Evolutionary conservation across 2,888 invertebrate genomes (phyloP).

Genomic region (Pherbina coryleti): DNA sequence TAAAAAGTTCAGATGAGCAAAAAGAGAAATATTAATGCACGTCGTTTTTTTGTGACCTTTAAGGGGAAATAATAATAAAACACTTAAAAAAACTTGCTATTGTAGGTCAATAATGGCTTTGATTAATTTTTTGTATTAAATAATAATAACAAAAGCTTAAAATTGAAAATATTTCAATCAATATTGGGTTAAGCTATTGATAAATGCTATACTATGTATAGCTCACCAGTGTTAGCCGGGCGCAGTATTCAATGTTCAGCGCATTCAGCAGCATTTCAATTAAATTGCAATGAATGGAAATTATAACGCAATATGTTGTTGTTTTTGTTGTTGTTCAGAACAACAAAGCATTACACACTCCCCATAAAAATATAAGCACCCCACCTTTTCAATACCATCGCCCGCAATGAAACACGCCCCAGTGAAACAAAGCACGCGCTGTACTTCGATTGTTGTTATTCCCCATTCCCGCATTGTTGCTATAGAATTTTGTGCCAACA

Average conservation of each 20-base stretch:
- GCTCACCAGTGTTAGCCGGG: too few species aligned
- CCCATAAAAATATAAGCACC: neutral
- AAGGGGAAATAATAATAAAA: too few species aligned
- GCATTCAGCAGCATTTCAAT: neutral
- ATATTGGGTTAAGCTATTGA: neutral
- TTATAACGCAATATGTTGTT: neutral
- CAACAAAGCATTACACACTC: neutral
- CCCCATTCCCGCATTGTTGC: neutral
- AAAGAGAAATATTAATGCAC: too few species aligned
- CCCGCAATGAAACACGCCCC: neutral
- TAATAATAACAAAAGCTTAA: too few species aligned
- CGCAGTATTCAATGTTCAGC: neutral
- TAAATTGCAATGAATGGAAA: neutral
- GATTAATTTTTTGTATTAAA: too few species aligned
- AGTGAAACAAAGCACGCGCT: neutral
- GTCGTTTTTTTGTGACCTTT: too few species aligned
- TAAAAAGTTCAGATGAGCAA: too few species aligned
- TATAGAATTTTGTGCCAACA: neutral
- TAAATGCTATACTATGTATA: neutral
- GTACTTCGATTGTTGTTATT: neutral
- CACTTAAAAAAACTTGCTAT: too few species aligned
- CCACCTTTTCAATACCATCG: neutral
- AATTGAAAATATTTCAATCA: constrained; percentile 1
- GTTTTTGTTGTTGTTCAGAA: neutral
- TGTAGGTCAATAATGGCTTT: too few species aligned